Evolutionary conservation across 2,888 invertebrate genomes (phyloP).

Genomic region (Yponomeuta cagnagella): DNA sequence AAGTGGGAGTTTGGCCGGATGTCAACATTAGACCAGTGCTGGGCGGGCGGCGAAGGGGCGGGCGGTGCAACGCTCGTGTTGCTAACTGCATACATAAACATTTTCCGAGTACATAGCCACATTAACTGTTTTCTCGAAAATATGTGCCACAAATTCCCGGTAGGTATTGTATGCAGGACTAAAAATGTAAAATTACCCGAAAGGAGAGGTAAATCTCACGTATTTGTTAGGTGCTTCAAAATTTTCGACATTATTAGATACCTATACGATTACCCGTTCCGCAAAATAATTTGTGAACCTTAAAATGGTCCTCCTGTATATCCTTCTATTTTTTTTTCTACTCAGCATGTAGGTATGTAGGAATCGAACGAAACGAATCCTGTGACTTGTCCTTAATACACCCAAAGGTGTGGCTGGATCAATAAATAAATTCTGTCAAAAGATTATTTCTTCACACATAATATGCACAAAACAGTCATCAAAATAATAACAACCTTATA

Average conservation of each 20-base stretch:
- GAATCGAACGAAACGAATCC: no score
- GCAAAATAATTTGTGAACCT: not conserved
- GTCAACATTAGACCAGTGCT: slow-evolving; percentile 7
- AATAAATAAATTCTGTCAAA: slow-evolving; percentile 3
- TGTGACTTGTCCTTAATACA: no score
- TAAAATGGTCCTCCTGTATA: not conserved
- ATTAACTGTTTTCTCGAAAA: slow-evolving; percentile 72
- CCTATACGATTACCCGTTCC: not conserved
- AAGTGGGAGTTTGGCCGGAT: slow-evolving; percentile 13
- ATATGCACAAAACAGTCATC: slow-evolving; percentile 40
- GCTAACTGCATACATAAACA: slow-evolving; percentile 53
- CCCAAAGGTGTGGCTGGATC: not conserved
- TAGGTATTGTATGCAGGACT: not conserved
- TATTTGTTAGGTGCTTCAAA: not conserved
- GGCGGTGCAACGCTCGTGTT: slow-evolving; percentile 26
- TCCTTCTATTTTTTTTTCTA: not conserved
- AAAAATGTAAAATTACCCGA: not conserved
- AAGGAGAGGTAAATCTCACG: not conserved
- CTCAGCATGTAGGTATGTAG: not conserved
- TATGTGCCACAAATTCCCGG: slow-evolving; percentile 65
- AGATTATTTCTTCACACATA: slow-evolving; percentile 9
- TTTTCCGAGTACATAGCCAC: slow-evolving; percentile 74
- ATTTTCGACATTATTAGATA: not conserved
- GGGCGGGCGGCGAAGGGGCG: slow-evolving; percentile 13
- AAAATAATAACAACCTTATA: slow-evolving; percentile 56